Percentiles rank a stretch among this genome's conserved stretches.
Conservation (phyloP, 2,888 invertebrate species). For the Chrysomela aeneicollis region DNA sequence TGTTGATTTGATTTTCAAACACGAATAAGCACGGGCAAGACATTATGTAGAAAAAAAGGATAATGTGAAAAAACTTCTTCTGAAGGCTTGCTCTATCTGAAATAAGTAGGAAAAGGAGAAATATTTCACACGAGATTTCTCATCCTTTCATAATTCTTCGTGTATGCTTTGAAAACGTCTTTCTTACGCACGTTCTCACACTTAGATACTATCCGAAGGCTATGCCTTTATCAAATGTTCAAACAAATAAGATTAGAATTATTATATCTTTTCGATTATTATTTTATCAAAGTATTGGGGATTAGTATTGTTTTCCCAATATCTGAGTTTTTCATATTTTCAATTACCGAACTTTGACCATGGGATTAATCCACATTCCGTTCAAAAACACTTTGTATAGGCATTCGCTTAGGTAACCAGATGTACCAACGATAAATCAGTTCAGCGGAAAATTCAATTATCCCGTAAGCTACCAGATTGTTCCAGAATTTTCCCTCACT, state of each 20-base stretch:
- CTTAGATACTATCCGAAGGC: too few relatives aligned
- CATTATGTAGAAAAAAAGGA: too few relatives aligned
- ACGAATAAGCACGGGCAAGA: too few relatives aligned
- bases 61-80: too few relatives aligned
- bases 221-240: not conserved
- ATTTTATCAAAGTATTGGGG: not conserved
- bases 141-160: too few relatives aligned
- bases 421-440: not conserved
- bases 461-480: constrained; percentile 21
- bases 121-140: too few relatives aligned
- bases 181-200: too few relatives aligned
- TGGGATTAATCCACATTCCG: not conserved
- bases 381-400: too few relatives aligned
- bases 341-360: not conserved
- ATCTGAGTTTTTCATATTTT: not conserved
- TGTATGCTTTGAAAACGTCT: too few relatives aligned
- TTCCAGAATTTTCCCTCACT: constrained; percentile 45
- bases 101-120: too few relatives aligned
- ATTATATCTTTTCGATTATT: not conserved
- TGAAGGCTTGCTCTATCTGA: too few relatives aligned
- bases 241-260: not conserved
- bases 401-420: not conserved
- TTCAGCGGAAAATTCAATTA: constrained; percentile 29
- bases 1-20: too few relatives aligned
- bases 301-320: not conserved